Percentiles rank a stretch among this genome's conserved stretches.
phyloP scores from a whole-genome alignment of 2,888 invertebrate genomes.

The Cataglyphis altisquamis region DNA sequence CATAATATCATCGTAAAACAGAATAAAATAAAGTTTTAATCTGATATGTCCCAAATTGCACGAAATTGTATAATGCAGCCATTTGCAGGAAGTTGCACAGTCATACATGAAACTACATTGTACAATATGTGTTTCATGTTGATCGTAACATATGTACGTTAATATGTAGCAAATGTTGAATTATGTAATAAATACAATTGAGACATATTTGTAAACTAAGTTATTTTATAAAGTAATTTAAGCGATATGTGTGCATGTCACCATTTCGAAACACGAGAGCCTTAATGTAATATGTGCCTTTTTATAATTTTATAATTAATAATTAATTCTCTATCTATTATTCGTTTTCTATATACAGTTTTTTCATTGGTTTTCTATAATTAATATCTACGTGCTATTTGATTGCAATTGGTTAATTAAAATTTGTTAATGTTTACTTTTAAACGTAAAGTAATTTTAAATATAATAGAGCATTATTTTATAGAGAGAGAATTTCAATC shows the following conservation, averaged over 20 bases:
- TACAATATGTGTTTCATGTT: conserved; percentile 40
- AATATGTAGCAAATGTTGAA: conserved; percentile 21
- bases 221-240: conserved; percentile 6
- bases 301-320: not conserved
- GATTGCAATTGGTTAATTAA: not conserved
- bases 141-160: conserved; percentile 35
- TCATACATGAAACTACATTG: conserved; percentile 40
- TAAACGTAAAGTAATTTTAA: not conserved
- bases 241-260: not conserved
- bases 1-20: conserved; percentile 4
- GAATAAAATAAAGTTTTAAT: conserved; percentile 40
- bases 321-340: not conserved
- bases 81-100: conserved; percentile 38
- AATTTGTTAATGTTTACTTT: not conserved
- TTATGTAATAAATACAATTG: conserved; percentile 29
- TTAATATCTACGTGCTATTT: not conserved
- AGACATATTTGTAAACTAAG: not conserved
- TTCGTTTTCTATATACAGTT: not conserved
- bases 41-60: conserved; percentile 31
- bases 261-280: not conserved
- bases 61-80: conserved; percentile 36
- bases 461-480: not conserved
- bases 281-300: not conserved
- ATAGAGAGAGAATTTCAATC: not conserved
- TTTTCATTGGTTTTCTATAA: not conserved